These are phyloP conservation scores for Lagopus muta DNA, from an alignment of 2,113 vertebrate species.

Conservation along the genomic window DNA sequence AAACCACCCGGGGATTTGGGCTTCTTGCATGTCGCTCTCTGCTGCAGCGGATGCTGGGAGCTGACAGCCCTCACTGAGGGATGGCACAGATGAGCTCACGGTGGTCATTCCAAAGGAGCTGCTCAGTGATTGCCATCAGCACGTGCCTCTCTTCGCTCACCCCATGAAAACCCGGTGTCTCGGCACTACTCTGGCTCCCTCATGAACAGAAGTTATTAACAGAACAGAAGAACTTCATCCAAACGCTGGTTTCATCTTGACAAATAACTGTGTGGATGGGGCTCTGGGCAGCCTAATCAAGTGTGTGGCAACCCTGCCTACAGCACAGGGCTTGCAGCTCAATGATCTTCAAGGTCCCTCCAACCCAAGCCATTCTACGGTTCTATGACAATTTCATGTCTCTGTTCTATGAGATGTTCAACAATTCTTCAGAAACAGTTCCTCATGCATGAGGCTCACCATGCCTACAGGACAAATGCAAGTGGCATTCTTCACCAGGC, in stretches of 20 bases:
- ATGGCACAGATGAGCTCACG: not conserved
- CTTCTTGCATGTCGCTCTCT: not conserved
- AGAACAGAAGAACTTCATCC: not conserved
- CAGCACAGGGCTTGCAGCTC: no score
- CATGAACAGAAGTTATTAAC: constrained; percentile 53
- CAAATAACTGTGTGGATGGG: not conserved
- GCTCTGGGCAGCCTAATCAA: no score
- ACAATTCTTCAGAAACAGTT: not conserved
- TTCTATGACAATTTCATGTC: not conserved
- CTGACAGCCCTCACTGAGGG: constrained; percentile 37
- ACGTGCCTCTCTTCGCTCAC: not conserved
- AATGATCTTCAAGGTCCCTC: no score
- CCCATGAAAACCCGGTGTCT: not conserved
- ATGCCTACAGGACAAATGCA: not conserved
- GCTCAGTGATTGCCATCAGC: not conserved
- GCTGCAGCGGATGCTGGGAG: constrained; percentile 38
- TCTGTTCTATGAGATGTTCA: constrained; percentile 41
- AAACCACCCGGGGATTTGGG: constrained; percentile 34
- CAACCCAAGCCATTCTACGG: no score
- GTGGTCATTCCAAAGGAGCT: not conserved
- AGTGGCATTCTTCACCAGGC: not conserved
- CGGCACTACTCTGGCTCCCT: not conserved
- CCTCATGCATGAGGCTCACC: not conserved
- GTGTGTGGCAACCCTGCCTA: no score
- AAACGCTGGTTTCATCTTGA: constrained; percentile 54